These are phyloP conservation scores for Montipora capricornis DNA, from an alignment of 64 coral and sea anemone genomes.

Conservation along the genomic window DNA sequence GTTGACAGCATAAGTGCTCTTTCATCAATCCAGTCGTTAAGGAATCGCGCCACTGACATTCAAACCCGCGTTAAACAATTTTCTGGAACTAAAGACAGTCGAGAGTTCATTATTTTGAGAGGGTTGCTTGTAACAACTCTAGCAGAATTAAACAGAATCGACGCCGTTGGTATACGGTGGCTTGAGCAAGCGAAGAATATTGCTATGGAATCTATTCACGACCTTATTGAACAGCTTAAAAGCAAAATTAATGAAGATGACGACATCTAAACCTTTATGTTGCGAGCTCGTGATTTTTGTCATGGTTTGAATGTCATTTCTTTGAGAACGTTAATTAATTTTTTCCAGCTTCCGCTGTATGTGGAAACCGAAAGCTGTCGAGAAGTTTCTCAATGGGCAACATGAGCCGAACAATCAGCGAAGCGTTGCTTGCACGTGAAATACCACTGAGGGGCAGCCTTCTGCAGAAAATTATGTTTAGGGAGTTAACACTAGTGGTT, in stretches of 20 bases:
- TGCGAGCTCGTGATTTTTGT: background rate
- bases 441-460: background rate
- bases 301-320: constrained; percentile 20
- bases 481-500: too few relatives aligned
- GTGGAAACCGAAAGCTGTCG: background rate
- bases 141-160: constrained; percentile 72
- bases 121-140: constrained; percentile 68
- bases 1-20: constrained; percentile 64
- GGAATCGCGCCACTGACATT: constrained; percentile 65
- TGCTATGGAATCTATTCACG: constrained; percentile 71
- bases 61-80: constrained; percentile 71
- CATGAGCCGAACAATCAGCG: background rate
- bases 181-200: constrained; percentile 76
- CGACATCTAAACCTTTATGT: constrained; percentile 6
- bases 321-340: background rate
- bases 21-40: constrained; percentile 68
- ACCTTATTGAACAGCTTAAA: constrained; percentile 56
- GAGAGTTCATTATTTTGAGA: constrained; percentile 69
- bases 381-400: constrained; percentile 15
- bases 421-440: background rate
- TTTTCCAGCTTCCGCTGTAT: constrained; percentile 12
- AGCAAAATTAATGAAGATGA: constrained; percentile 78
- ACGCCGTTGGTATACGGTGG: constrained; percentile 67
- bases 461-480: background rate
- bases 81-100: constrained; percentile 58